These are phyloP conservation scores for Scaptomyza caliginosa DNA, from an alignment of 2,888 invertebrate genomes.

Conservation along the genomic window DNA sequence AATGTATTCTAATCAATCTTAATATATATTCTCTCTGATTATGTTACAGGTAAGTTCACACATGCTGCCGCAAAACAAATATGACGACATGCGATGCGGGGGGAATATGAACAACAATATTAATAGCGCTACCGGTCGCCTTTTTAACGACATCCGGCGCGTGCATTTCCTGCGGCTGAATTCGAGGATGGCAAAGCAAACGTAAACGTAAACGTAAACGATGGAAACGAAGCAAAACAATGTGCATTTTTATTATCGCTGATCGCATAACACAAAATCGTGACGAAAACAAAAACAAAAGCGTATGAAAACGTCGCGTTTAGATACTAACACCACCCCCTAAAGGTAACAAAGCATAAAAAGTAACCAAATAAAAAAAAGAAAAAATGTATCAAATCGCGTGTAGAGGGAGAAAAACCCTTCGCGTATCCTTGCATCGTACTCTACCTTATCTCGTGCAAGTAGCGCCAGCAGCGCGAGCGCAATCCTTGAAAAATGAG, in stretches of 20 bases:
- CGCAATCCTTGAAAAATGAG: conserved; percentile 50
- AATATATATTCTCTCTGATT: conserved; percentile 46
- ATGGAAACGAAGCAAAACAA: conserved; percentile 36
- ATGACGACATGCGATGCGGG: conserved; percentile 35
- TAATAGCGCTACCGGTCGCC: conserved; percentile 35
- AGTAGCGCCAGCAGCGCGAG: conserved; percentile 11
- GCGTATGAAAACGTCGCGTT: conserved; percentile 8
- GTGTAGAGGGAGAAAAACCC: conserved; percentile 27
- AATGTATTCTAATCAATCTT: conserved; percentile 51
- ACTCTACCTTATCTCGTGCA: conserved; percentile 24
- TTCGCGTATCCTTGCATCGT: conserved; percentile 7
- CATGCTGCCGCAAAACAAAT: conserved; percentile 24
- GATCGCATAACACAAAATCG: conserved; percentile 62
- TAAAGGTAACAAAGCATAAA: conserved; percentile 61
- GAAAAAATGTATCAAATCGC: conserved; percentile 15
- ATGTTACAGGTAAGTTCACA: conserved; percentile 59
- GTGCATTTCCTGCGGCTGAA: conserved; percentile 70
- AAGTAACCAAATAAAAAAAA: conserved; percentile 28
- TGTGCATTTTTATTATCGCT: conserved; percentile 55
- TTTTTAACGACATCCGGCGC: conserved; percentile 68
- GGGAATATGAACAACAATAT: conserved; percentile 41
- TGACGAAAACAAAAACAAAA: conserved; percentile 71
- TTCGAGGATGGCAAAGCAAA: conserved; percentile 13
- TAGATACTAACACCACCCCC: background rate
- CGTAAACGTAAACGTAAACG: background rate